Conservation (phyloP, 1,140 invertebrate species). For the Hyphantria cunea region DNA sequence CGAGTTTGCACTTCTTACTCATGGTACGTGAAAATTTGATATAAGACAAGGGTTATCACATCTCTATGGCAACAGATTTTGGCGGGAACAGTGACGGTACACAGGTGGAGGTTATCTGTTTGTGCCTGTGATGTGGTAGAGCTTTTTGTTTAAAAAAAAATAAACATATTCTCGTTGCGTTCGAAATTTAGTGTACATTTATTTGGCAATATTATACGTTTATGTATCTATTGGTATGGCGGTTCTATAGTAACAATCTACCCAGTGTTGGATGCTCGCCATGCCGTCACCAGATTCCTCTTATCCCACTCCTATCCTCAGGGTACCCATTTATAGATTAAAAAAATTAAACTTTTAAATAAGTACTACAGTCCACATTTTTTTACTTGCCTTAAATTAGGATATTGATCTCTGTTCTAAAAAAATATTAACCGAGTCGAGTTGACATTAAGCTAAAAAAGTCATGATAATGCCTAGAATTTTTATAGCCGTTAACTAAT, state of each 20-base stretch:
- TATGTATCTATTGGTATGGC: slow-evolving; percentile 24
- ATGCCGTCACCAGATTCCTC: slow-evolving; percentile 4
- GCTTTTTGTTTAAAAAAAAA: slow-evolving; percentile 25
- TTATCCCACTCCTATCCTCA: slow-evolving; percentile 10
- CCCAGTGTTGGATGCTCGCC: slow-evolving; percentile 15
- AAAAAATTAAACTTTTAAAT: too few relatives aligned
- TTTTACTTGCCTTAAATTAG: too few relatives aligned
- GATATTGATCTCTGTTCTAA: too few relatives aligned
- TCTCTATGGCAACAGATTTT: slow-evolving; percentile 22
- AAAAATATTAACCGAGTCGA: too few relatives aligned
- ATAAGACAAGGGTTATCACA: background rate
- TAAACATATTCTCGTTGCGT: slow-evolving; percentile 25
- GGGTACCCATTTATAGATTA: too few relatives aligned
- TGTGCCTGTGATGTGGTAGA: slow-evolving; percentile 23
- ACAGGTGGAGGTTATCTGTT: slow-evolving; percentile 20
- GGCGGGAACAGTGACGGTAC: slow-evolving; percentile 21
- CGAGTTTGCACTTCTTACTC: too few relatives aligned
- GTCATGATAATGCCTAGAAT: too few relatives aligned
- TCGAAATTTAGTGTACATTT: slow-evolving; percentile 27
- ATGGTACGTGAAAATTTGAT: too few relatives aligned
- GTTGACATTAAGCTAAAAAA: too few relatives aligned
- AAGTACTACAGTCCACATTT: too few relatives aligned
- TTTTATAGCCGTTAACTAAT: too few relatives aligned
- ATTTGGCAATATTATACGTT: slow-evolving; percentile 19
- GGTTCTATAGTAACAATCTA: background rate